phyloP scores from a whole-genome alignment of 2,888 invertebrate species.

The Lithophane semibrunnea region DNA sequence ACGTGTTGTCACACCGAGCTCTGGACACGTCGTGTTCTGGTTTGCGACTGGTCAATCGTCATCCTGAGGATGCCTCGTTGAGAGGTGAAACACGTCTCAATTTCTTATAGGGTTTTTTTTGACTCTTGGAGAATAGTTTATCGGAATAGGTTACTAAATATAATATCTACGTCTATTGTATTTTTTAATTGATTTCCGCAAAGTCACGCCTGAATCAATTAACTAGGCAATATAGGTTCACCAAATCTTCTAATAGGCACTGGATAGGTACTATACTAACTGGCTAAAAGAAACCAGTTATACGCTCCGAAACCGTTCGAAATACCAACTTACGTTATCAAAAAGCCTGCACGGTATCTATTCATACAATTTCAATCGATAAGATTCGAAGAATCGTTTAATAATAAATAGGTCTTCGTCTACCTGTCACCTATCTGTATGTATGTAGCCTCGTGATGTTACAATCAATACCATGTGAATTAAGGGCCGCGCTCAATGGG shows the following conservation, averaged over 20 bases:
- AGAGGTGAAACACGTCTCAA: too few relatives aligned
- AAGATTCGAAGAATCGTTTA: slow-evolving; percentile 16
- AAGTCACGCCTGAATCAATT: too few relatives aligned
- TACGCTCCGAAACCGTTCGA: neutral
- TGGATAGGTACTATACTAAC: neutral
- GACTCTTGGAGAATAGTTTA: too few relatives aligned
- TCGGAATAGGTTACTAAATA: too few relatives aligned
- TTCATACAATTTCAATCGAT: slow-evolving; percentile 8
- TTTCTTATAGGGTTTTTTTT: too few relatives aligned
- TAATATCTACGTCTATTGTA: too few relatives aligned
- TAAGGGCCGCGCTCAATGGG: slow-evolving; percentile 1
- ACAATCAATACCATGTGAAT: slow-evolving; percentile 39
- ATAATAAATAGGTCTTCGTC: slow-evolving; percentile 28
- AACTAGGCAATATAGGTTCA: neutral
- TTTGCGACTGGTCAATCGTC: too few relatives aligned
- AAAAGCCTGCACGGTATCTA: neutral
- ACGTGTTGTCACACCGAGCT: too few relatives aligned
- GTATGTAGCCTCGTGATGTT: neutral
- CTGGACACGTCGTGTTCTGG: too few relatives aligned
- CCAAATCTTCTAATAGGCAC: neutral
- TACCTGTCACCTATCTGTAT: slow-evolving; percentile 6
- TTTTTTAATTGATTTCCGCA: too few relatives aligned
- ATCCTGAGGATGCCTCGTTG: too few relatives aligned
- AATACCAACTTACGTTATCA: neutral
- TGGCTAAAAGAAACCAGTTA: too few relatives aligned